These are phyloP conservation scores for Eupeodes corollae DNA, from an alignment of 1,140 invertebrate genomes.

Conservation along the genomic window DNA sequence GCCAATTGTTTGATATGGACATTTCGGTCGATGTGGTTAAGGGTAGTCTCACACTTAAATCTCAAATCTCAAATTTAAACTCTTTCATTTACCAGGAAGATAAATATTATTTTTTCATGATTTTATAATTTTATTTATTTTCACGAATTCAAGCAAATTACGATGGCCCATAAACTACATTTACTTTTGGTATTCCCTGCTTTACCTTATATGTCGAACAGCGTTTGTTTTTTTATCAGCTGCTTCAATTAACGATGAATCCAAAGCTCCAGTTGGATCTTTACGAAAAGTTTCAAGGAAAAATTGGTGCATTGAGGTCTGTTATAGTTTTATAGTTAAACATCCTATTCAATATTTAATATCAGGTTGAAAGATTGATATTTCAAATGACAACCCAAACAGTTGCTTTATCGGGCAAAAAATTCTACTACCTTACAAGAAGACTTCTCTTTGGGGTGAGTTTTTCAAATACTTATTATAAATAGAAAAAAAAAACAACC, in stretches of 20 bases:
- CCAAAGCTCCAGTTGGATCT: conserved; percentile 40
- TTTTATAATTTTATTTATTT: conserved; percentile 1
- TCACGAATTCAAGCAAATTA: conserved; percentile 20
- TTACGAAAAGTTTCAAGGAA: conserved; percentile 43
- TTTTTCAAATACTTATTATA: conserved; percentile 24
- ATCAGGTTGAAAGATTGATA: conserved; percentile 24
- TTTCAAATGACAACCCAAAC: conserved; percentile 32
- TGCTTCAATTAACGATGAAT: conserved; percentile 48
- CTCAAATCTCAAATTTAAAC: too few relatives aligned
- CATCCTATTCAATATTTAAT: background rate
- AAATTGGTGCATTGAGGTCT: conserved; percentile 46
- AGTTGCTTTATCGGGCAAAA: conserved; percentile 49
- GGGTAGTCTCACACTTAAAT: too few relatives aligned
- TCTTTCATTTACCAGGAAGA: background rate
- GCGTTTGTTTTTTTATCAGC: conserved; percentile 46
- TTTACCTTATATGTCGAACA: conserved; percentile 45
- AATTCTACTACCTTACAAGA: conserved; percentile 51
- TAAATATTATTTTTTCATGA: background rate
- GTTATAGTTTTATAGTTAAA: background rate
- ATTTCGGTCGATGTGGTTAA: too few relatives aligned
- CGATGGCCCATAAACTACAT: conserved; percentile 40
- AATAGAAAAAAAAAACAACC: too few relatives aligned
- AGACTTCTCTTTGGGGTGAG: conserved; percentile 48
- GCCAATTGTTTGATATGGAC: too few relatives aligned
- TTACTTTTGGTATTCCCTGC: conserved; percentile 51